These are phyloP conservation scores for Ceratina japonica DNA, from an alignment of 1,140 invertebrate species.

Conservation along the genomic window DNA sequence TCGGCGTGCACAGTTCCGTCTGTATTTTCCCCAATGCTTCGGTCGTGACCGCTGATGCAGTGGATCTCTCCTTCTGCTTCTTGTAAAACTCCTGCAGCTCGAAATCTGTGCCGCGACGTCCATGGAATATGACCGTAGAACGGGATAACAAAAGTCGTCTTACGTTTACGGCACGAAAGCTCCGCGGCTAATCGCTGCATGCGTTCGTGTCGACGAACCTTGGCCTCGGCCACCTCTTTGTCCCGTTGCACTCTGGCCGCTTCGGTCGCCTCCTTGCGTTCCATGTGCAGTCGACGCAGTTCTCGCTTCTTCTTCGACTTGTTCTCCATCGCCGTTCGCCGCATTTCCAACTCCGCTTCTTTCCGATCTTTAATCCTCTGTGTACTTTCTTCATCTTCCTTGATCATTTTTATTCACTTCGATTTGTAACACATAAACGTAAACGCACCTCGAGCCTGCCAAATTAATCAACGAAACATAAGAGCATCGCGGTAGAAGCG, in stretches of 20 bases:
- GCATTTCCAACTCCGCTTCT: background rate
- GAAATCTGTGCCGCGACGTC: conserved; percentile 7
- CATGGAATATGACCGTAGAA: background rate
- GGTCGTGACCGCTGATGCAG: background rate
- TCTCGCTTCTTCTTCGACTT: conserved; percentile 21
- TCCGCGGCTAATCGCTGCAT: conserved; percentile 35
- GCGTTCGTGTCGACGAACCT: conserved; percentile 16
- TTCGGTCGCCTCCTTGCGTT: conserved; percentile 24
- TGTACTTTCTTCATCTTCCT: background rate
- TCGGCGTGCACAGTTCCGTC: background rate
- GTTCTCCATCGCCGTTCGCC: background rate
- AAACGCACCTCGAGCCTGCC: background rate
- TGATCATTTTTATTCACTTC: conserved; percentile 4
- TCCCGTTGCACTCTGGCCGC: background rate
- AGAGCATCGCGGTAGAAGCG: conserved; percentile 6
- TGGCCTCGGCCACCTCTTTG: conserved; percentile 1
- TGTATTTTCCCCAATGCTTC: background rate
- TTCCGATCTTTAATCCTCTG: conserved; percentile 8
- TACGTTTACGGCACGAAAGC: conserved; percentile 46
- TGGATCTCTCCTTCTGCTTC: background rate
- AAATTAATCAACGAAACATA: conserved; percentile 14
- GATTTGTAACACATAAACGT: background rate
- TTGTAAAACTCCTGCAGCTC: conserved; percentile 21
- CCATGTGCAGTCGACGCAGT: conserved; percentile 8
- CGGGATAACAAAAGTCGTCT: background rate